Percentiles rank a stretch among this genome's conserved stretches.
These are phyloP conservation scores for Cataglyphis rosenhaueri DNA, from an alignment of 2,888 invertebrate genomes.

Conservation along the genomic window DNA sequence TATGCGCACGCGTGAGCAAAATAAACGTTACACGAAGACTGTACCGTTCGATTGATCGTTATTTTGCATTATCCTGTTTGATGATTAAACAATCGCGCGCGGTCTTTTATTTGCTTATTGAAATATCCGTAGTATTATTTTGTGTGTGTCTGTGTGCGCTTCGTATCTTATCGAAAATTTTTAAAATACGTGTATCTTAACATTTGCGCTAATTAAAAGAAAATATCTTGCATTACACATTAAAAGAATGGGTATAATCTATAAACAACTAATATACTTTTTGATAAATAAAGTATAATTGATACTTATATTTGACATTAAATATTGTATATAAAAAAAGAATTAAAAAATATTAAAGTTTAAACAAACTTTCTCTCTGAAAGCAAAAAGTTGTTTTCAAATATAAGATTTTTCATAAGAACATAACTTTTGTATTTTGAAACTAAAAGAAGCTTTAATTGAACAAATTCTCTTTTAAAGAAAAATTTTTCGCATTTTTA, in stretches of 20 bases:
- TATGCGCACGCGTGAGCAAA: slow-evolving; percentile 1
- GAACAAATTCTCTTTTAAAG: not conserved
- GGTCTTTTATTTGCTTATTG: slow-evolving; percentile 23
- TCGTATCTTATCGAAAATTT: slow-evolving; percentile 1
- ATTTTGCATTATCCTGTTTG: slow-evolving; percentile 44
- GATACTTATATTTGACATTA: slow-evolving; percentile 1
- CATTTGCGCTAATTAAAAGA: not conserved
- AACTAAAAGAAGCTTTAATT: not conserved
- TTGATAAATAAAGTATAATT: not conserved
- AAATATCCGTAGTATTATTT: not conserved
- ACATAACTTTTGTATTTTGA: not conserved
- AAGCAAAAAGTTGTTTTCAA: not conserved
- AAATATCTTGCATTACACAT: not conserved
- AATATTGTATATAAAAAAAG: not conserved
- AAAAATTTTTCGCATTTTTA: not conserved
- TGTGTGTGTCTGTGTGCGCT: no score
- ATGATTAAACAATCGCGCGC: slow-evolving; percentile 20
- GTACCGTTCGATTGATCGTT: slow-evolving; percentile 23
- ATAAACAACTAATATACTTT: not conserved
- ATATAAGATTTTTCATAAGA: not conserved
- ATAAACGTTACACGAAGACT: slow-evolving; percentile 10
- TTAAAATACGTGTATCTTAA: slow-evolving; percentile 5
- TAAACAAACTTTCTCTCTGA: not conserved
- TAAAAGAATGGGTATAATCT: not conserved
- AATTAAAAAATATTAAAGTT: not conserved